These are phyloP conservation scores for Pararge aegeria DNA, from an alignment of 1,140 invertebrate genomes.

Conservation along the genomic window DNA sequence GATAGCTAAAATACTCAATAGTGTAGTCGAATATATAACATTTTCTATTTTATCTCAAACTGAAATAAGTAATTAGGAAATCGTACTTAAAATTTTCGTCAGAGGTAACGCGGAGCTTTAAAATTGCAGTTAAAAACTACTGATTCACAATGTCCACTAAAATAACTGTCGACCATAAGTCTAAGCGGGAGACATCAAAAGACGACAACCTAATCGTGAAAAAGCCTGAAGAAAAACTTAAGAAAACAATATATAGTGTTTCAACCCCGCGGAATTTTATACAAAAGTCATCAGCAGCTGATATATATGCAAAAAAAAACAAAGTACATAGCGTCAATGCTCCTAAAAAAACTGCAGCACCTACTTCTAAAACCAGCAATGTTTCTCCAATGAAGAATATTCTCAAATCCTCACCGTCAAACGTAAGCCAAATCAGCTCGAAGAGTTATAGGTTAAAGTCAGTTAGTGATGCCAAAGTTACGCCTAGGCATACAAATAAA, in stretches of 20 bases:
- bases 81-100: too few species aligned
- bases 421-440: conserved; percentile 37
- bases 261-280: conserved; percentile 51
- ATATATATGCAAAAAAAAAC: conserved; percentile 58
- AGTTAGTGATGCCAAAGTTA: conserved; percentile 14
- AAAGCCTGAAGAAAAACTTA: conserved; percentile 50
- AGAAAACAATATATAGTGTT: conserved; percentile 38
- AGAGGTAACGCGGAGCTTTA: too few species aligned
- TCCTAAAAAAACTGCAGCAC: conserved; percentile 41
- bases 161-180: conserved; percentile 31
- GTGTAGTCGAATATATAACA: too few species aligned
- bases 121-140: neutral
- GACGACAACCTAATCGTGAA: conserved; percentile 29
- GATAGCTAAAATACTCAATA: too few species aligned
- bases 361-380: conserved; percentile 28
- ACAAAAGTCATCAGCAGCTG: conserved; percentile 48
- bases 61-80: too few species aligned
- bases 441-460: conserved; percentile 26
- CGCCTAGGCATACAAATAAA: conserved; percentile 12
- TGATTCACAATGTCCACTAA: neutral
- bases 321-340: conserved; percentile 31
- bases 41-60: too few species aligned
- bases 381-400: conserved; percentile 52
- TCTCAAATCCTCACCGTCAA: conserved; percentile 51
- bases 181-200: conserved; percentile 34